Percentiles rank a stretch among this genome's conserved stretches.
These are phyloP conservation scores for Mionectes olivaceus DNA, from an alignment of 2,797 vertebrate species.

Conservation along the genomic window DNA sequence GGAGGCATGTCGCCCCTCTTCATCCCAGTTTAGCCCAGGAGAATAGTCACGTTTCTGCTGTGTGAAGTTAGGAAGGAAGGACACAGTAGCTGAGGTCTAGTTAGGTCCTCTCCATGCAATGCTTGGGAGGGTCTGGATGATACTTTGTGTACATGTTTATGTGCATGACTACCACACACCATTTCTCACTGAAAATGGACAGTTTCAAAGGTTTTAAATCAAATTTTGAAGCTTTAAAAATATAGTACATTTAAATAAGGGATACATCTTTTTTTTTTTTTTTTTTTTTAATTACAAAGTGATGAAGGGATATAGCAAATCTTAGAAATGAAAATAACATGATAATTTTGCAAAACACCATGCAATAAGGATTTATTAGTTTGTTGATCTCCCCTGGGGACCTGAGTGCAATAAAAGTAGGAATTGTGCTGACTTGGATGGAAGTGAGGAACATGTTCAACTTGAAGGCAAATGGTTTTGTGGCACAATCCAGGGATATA, in stretches of 20 bases:
- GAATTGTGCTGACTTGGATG: slow-evolving; percentile 1
- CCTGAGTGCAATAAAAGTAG: not conserved
- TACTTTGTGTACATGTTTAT: not conserved
- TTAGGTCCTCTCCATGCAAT: not conserved
- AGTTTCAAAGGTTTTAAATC: not conserved
- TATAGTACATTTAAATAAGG: no score
- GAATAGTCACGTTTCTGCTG: not conserved
- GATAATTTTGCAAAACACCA: not conserved
- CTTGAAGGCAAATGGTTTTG: slow-evolving; percentile 42
- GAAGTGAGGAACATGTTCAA: slow-evolving; percentile 19
- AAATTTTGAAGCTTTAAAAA: not conserved
- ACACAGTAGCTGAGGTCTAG: not conserved
- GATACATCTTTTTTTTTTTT: not conserved
- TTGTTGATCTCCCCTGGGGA: slow-evolving; percentile 31
- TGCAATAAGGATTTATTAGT: slow-evolving; percentile 36
- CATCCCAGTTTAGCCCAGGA: not conserved
- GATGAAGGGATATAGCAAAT: not conserved
- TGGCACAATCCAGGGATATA: slow-evolving; percentile 14
- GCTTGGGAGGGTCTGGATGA: not conserved
- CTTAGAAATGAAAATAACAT: not conserved
- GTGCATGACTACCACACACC: fast-evolving
- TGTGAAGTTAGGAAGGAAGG: not conserved
- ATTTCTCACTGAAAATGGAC: not conserved
- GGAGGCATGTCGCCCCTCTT: not conserved
- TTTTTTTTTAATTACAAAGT: not conserved